Percentiles rank a stretch among this genome's conserved stretches.
Conservation (phyloP, 2,888 invertebrate species). For the Tubulanus polymorphus region DNA sequence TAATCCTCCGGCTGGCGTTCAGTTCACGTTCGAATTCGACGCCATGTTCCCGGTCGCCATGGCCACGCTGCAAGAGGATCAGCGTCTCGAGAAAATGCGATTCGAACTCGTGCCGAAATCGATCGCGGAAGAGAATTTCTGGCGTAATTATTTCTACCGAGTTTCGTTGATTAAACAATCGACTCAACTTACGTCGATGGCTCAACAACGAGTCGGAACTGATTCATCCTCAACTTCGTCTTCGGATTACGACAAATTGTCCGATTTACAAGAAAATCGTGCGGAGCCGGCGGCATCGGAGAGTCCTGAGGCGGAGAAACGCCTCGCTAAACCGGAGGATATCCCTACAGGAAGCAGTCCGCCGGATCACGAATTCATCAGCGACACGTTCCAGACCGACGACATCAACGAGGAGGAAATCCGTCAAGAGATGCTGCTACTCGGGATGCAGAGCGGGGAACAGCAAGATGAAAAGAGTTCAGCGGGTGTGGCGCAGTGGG, state of each 20-base stretch:
- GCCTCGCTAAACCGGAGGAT: constrained; percentile 20
- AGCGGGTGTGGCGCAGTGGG: constrained; percentile 70
- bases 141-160: constrained; percentile 99
- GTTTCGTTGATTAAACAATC: constrained; percentile 97
- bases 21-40: constrained; percentile 93
- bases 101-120: constrained; percentile 99
- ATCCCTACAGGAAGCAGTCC: constrained; percentile 32
- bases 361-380: constrained; percentile 67
- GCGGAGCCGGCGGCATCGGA: too few species aligned
- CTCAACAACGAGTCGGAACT: constrained; percentile 40
- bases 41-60: constrained; percentile 88
- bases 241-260: constrained; percentile 2
- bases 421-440: constrained; percentile 68
- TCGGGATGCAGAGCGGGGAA: constrained; percentile 60
- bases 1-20: constrained; percentile 80
- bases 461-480: constrained; percentile 1
- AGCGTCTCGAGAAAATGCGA: constrained; percentile 95
- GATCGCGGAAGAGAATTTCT: constrained; percentile 97
- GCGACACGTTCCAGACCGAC: constrained; percentile 65
- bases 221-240: not conserved
- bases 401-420: constrained; percentile 53
- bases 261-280: not conserved
- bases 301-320: not conserved
- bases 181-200: constrained; percentile 72
- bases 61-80: constrained; percentile 91